phyloP scores from a whole-genome alignment of 2,888 invertebrate species.

The Brenthis ino region DNA sequence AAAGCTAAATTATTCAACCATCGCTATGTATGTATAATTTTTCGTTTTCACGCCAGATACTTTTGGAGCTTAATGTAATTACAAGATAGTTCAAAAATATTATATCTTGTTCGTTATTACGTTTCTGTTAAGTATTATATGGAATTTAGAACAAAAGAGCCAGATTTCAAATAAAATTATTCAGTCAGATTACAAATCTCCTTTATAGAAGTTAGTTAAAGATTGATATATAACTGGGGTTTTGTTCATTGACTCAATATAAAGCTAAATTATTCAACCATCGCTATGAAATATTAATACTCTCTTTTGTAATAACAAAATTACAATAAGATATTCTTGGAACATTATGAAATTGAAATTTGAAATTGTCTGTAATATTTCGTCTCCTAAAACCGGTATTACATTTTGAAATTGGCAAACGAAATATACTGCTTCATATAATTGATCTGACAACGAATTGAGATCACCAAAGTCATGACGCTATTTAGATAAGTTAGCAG shows the following conservation, averaged over 20 bases:
- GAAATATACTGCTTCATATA: constrained; percentile 8
- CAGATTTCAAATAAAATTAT: no score
- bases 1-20: neutral
- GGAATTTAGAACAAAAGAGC: no score
- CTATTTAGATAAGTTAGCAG: constrained; percentile 12
- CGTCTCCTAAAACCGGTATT: constrained; percentile 19
- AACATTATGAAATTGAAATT: constrained; percentile 28
- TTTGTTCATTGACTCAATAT: neutral
- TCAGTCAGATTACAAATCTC: no score
- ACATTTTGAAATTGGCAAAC: constrained; percentile 16
- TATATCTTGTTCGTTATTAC: no score
- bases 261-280: neutral
- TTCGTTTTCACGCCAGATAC: no score
- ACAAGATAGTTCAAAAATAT: no score
- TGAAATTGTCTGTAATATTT: constrained; percentile 25
- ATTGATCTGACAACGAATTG: constrained; percentile 21
- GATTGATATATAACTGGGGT: neutral
- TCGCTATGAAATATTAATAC: constrained; percentile 6
- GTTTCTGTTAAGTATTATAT: no score
- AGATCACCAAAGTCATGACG: constrained; percentile 14
- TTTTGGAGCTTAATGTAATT: no score
- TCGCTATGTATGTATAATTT: no score
- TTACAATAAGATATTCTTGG: constrained; percentile 28
- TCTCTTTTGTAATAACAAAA: constrained; percentile 22
- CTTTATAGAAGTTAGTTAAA: no score